A percentile compares a stretch with the other conserved stretches of the same genome.
Conservation (phyloP, 2,888 invertebrate species). For the Plebejus argus region DNA sequence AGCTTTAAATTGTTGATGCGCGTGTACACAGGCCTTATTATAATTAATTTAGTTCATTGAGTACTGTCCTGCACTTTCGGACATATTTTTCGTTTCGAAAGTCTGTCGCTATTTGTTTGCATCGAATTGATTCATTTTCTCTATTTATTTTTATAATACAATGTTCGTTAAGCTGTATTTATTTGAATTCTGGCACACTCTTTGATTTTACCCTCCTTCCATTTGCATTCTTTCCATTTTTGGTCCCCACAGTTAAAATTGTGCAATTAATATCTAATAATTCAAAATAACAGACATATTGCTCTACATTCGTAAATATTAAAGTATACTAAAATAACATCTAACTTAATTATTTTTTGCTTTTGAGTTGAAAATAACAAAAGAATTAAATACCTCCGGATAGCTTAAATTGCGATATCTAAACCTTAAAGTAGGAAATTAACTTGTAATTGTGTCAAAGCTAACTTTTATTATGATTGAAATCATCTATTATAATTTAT, state of each 20-base stretch:
- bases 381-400: too few relatives aligned
- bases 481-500: not conserved
- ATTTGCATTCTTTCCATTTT: not conserved
- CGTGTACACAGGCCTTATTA: constrained; percentile 38
- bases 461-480: not conserved
- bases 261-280: too few relatives aligned
- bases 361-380: too few relatives aligned
- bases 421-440: not conserved
- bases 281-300: too few relatives aligned
- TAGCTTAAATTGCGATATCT: not conserved
- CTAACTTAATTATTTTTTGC: too few relatives aligned
- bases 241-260: not conserved
- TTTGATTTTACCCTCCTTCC: not conserved
- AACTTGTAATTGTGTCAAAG: not conserved
- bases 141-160: constrained; percentile 28
- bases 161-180: not conserved
- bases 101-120: constrained; percentile 33
- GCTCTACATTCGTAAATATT: too few relatives aligned
- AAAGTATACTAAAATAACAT: too few relatives aligned
- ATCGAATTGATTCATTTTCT: constrained; percentile 35
- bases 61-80: constrained; percentile 37
- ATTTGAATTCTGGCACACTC: not conserved
- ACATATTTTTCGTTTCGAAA: constrained; percentile 37
- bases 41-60: constrained; percentile 40
- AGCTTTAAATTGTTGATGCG: constrained; percentile 9